Evolutionary conservation across 2,888 invertebrate species (phyloP).

Genomic region (Punctoribates punctum): DNA sequence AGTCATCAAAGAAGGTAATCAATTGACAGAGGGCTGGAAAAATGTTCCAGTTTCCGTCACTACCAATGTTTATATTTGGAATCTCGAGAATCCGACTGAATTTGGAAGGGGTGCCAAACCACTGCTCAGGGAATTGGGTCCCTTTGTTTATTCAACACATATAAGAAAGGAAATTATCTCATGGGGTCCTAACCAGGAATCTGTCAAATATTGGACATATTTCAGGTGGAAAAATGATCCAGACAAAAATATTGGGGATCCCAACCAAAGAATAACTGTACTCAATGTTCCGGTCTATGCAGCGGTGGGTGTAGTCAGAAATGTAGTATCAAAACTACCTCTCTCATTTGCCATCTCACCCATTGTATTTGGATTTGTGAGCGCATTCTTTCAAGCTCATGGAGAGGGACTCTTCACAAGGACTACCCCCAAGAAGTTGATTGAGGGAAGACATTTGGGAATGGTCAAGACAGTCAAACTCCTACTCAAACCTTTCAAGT

Average conservation of each 20-base stretch:
- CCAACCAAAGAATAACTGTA: slow-evolving; percentile 38
- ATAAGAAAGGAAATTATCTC: slow-evolving; percentile 43
- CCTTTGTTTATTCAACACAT: slow-evolving; percentile 49
- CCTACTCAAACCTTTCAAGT: slow-evolving; percentile 40
- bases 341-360: slow-evolving; percentile 10
- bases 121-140: slow-evolving; percentile 50
- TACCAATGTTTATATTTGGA: slow-evolving; percentile 50
- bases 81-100: slow-evolving; percentile 52
- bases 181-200: slow-evolving; percentile 38
- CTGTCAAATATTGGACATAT: slow-evolving; percentile 43
- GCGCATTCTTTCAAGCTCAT: slow-evolving; percentile 2
- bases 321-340: slow-evolving; percentile 15
- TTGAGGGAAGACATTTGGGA: slow-evolving; percentile 27
- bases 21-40: slow-evolving; percentile 45
- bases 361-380: slow-evolving; percentile 17
- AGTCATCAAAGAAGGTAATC: not conserved
- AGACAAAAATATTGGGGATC: not conserved
- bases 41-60: slow-evolving; percentile 45
- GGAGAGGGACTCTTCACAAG: slow-evolving; percentile 27
- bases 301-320: slow-evolving; percentile 15
- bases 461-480: slow-evolving; percentile 29
- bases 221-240: slow-evolving; percentile 42
- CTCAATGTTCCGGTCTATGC: slow-evolving; percentile 45
- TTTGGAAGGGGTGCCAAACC: slow-evolving; percentile 50
- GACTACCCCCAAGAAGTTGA: slow-evolving; percentile 16